phyloP scores from a whole-genome alignment of 2,888 invertebrate species.

The Anticlea derivata region DNA sequence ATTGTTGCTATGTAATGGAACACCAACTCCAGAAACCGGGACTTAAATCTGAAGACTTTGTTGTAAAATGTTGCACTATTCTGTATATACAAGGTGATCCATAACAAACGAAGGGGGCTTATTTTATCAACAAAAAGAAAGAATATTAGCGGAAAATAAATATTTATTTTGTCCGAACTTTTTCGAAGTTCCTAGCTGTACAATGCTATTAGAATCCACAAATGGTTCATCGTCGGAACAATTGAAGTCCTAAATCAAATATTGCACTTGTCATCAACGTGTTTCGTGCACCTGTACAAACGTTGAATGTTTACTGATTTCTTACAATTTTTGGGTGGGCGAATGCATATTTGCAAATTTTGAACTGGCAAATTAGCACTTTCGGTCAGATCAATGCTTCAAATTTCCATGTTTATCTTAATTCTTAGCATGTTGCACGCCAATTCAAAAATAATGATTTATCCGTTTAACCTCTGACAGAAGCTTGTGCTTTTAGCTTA shows the following conservation, averaged over 20 bases:
- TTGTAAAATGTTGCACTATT: not conserved
- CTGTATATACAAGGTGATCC: too few species aligned
- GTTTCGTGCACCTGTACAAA: slow-evolving; percentile 70
- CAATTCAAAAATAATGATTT: slow-evolving; percentile 38
- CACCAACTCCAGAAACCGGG: not conserved
- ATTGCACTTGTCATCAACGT: slow-evolving; percentile 59
- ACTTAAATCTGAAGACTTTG: not conserved
- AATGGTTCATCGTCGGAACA: slow-evolving; percentile 14
- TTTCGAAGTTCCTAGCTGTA: not conserved
- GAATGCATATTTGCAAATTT: slow-evolving; percentile 71
- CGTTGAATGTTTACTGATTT: slow-evolving; percentile 59
- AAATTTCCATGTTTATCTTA: slow-evolving; percentile 53
- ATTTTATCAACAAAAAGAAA: too few species aligned
- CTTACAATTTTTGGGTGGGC: slow-evolving; percentile 59
- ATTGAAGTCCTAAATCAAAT: slow-evolving; percentile 51
- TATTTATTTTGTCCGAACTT: too few species aligned
- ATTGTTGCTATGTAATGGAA: slow-evolving; percentile 5
- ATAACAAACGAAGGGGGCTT: too few species aligned
- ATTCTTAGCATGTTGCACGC: slow-evolving; percentile 42
- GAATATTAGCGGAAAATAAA: too few species aligned
- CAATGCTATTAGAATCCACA: not conserved
- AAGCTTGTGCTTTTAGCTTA: slow-evolving; percentile 51
- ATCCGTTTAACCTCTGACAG: slow-evolving; percentile 43
- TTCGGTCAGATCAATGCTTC: slow-evolving; percentile 60
- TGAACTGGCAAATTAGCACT: slow-evolving; percentile 71